Conservation (phyloP, 2,888 invertebrate genomes). For the Rhopalosiphum nymphaeae region DNA sequence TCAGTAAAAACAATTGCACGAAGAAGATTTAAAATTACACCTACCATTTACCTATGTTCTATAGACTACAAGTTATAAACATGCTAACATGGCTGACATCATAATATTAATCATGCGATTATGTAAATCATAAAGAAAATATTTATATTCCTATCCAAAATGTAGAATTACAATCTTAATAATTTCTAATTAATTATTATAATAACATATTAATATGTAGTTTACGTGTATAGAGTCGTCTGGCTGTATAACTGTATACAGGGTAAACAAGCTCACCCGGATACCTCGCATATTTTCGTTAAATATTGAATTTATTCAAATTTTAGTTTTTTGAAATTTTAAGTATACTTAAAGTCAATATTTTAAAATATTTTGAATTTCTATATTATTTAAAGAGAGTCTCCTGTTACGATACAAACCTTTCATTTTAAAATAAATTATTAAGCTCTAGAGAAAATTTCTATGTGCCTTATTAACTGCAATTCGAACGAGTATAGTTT, state of each 20-base stretch:
- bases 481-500: neutral
- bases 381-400: neutral
- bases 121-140: neutral
- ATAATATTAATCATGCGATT: neutral
- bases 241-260: neutral
- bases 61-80: neutral
- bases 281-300: neutral
- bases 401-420: neutral
- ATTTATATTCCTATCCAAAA: neutral
- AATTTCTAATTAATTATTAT: neutral
- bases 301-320: neutral
- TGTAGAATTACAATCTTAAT: neutral
- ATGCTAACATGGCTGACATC: neutral
- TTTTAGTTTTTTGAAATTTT: neutral
- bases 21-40: neutral
- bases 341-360: neutral
- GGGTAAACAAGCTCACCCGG: neutral
- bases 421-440: neutral
- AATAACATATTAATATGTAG: too few species aligned
- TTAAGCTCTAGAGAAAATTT: neutral
- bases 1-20: neutral
- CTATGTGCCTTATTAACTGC: neutral
- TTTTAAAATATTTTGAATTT: neutral
- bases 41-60: neutral
- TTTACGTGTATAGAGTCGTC: neutral